Evolutionary conservation across 2,888 invertebrate species (phyloP).

Genomic region (Campaea margaritaria): DNA sequence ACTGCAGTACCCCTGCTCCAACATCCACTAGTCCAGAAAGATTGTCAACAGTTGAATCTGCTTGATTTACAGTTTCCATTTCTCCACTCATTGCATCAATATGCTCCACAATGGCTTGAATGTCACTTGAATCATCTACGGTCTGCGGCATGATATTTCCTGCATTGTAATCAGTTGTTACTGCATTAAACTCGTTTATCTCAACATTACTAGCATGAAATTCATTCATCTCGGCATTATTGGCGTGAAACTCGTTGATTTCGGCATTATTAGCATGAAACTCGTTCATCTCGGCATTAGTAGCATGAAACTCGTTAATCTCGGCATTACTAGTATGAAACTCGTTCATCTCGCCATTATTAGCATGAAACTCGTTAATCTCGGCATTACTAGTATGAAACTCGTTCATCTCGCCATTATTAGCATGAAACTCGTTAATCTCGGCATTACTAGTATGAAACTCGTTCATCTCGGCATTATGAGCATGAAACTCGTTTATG

Average conservation of each 20-base stretch:
- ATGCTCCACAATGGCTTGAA: constrained; percentile 54
- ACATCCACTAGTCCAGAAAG: background rate
- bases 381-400: background rate
- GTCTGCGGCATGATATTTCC: background rate
- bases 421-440: background rate
- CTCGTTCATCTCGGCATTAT: too few relatives aligned
- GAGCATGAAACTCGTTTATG: background rate
- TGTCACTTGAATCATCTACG: constrained; percentile 49
- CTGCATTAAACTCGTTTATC: background rate
- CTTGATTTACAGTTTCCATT: constrained; percentile 11
- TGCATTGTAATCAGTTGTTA: background rate
- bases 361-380: background rate
- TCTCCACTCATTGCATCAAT: constrained; percentile 55
- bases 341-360: too few relatives aligned
- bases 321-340: background rate
- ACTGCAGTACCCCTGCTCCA: constrained; percentile 34
- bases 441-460: background rate
- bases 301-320: background rate
- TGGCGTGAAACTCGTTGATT: background rate
- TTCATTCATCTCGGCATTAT: too few relatives aligned
- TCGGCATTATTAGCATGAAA: background rate
- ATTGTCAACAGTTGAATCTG: background rate
- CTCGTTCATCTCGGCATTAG: too few relatives aligned
- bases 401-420: too few relatives aligned
- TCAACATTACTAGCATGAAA: background rate